phyloP scores from a whole-genome alignment of 2,888 invertebrate species.

The Nomada flava region DNA sequence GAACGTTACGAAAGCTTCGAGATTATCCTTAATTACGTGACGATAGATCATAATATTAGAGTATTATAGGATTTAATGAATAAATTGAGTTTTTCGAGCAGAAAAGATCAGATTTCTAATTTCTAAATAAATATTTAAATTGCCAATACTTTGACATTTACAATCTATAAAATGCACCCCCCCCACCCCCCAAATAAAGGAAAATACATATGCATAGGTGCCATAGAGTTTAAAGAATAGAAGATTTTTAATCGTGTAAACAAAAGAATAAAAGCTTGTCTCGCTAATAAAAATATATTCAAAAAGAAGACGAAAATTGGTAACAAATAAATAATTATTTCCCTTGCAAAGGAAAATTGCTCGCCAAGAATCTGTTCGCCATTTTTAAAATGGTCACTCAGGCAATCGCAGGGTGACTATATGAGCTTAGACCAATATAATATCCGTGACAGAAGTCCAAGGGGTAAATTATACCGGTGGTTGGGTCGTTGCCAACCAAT shows the following conservation, averaged over 20 bases:
- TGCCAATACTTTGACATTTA: too few relatives aligned
- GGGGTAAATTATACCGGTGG: constrained; percentile 60
- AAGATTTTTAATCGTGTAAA: too few relatives aligned
- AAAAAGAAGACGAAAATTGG: not conserved
- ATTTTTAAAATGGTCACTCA: constrained; percentile 44
- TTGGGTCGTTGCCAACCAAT: constrained; percentile 79
- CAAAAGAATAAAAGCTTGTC: too few relatives aligned
- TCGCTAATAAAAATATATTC: too few relatives aligned
- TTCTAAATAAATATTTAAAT: too few relatives aligned
- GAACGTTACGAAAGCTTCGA: not conserved
- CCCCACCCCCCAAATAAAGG: too few relatives aligned
- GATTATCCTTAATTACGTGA: not conserved
- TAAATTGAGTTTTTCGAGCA: too few relatives aligned
- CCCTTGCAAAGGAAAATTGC: not conserved
- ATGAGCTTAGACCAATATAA: constrained; percentile 33
- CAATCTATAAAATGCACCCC: too few relatives aligned
- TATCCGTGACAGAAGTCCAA: constrained; percentile 57
- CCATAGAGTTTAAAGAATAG: too few relatives aligned
- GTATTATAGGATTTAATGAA: too few relatives aligned
- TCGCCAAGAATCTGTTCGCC: not conserved
- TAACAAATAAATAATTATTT: not conserved
- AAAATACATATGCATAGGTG: too few relatives aligned
- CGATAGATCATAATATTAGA: not conserved
- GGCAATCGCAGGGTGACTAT: not conserved
- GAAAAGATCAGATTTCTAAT: too few relatives aligned